Conservation (phyloP, 2,797 vertebrate genomes). For the Neopelma chrysocephalum region DNA sequence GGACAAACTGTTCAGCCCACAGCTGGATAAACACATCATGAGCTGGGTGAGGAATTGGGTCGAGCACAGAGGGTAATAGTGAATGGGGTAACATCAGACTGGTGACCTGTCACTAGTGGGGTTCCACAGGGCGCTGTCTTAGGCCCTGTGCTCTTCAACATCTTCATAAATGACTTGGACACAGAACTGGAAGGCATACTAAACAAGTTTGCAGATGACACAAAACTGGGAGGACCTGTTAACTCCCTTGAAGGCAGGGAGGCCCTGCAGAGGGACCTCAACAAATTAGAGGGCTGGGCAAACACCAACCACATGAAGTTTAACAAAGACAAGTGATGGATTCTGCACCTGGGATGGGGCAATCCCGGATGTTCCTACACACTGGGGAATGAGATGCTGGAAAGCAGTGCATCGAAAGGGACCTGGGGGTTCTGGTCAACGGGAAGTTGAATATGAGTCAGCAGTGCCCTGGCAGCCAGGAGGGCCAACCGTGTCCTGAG, state of each 20-base stretch:
- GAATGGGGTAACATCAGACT: too few species aligned
- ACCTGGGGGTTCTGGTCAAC: neutral
- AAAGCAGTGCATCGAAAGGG: neutral
- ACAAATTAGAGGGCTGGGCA: neutral
- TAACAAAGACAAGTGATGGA: neutral
- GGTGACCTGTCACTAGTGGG: neutral
- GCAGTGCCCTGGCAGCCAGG: neutral
- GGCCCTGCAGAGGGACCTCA: neutral
- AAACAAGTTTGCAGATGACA: neutral
- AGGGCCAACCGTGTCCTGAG: neutral
- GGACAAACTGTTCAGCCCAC: neutral
- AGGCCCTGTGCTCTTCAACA: neutral
- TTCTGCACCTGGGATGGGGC: neutral
- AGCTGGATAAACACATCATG: too few species aligned
- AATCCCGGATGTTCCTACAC: neutral
- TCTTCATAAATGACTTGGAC: neutral
- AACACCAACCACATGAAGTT: neutral
- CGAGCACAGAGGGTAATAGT: too few species aligned
- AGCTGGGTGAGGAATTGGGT: too few species aligned
- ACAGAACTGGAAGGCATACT: neutral
- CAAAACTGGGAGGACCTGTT: neutral
- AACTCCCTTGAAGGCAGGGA: neutral
- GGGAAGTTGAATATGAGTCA: neutral
- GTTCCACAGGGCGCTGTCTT: neutral
- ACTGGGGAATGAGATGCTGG: neutral